Percentiles rank a stretch among this genome's conserved stretches.
Evolutionary conservation across 2,888 invertebrate species (phyloP).

Genomic region (Criorhina ranunculi): DNA sequence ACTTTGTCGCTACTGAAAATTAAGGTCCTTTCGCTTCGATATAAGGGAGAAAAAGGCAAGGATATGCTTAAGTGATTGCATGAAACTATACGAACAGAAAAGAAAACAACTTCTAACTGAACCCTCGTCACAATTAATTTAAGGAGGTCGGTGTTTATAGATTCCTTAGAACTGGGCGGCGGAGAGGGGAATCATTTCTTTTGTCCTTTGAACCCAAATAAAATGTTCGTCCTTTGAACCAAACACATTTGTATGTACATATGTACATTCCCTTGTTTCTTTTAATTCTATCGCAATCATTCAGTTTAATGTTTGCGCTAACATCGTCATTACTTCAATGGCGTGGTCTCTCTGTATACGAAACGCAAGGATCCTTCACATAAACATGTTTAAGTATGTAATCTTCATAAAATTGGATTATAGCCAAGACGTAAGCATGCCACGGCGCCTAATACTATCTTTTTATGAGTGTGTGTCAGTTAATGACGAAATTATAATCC

Average conservation of each 20-base stretch:
- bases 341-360: constrained; percentile 43
- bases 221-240: constrained; percentile 26
- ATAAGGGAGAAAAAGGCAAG: neutral
- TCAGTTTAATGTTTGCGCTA: constrained; percentile 66
- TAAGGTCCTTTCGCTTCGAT: constrained; percentile 25
- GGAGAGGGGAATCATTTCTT: constrained; percentile 17
- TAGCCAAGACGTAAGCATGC: constrained; percentile 11
- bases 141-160: constrained; percentile 16
- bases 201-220: constrained; percentile 27
- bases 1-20: constrained; percentile 31
- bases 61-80: constrained; percentile 46
- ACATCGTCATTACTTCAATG: constrained; percentile 71
- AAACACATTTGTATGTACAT: neutral
- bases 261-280: neutral
- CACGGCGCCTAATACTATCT: constrained; percentile 4
- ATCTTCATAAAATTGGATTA: constrained; percentile 54
- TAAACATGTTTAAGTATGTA: constrained; percentile 23
- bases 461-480: constrained; percentile 36
- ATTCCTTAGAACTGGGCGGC: constrained; percentile 2
- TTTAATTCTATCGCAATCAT: constrained; percentile 57
- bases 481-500: constrained; percentile 38
- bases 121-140: constrained; percentile 50
- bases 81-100: constrained; percentile 42
- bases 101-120: constrained; percentile 15
- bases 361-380: constrained; percentile 25